Evolutionary conservation across 2,113 vertebrate genomes (phyloP), one percentile per base, ranked within the genome.

Genomic region (Ariopsis seemanni): DNA sequence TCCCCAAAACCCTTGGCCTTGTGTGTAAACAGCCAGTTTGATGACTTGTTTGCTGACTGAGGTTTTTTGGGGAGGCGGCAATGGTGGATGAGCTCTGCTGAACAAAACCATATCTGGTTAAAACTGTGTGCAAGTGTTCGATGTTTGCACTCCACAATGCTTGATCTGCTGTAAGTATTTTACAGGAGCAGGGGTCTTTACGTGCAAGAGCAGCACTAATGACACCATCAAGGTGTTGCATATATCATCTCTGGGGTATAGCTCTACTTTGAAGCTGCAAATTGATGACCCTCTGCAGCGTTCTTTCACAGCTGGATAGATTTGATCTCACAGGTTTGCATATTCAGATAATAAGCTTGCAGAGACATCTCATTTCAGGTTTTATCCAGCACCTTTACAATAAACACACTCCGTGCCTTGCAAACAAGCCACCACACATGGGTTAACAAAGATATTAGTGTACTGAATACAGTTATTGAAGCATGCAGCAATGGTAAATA

Each of bases 281-380:
- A 48, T 4, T 12, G 20, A 53, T 63, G n/a, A 52, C 80, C 65
- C 50, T 58, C 50, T 67, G 60, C 62, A 25, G 2, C 7, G 10
- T 75, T 86, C 83, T 58, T 86, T 80, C 69, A 83, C 77, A 85
- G 65, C 57, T 57, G 78, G 71, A 20, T 80, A 85, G 81, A 84
- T 57, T 74, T 20, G 53, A 85, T 89, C 80, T 63, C 71, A 10
- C n/a, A 63, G 17, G 75, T 74, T 87, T 65, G 5, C 42, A 65
- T 88, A 42, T 88, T 81, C 48, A 80, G 48, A 67, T 88, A 89
- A 90, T 89, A 84, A 89, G 80, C 83, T 50, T 60, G 20, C 9
- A 84, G 80, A 86, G 71, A 42, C 52, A n/a, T 84, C 72, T 84
- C 72, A 85, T 83, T 89, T 89, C 88, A 75, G 86, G 50, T 14